A percentile compares a stretch with the other conserved stretches of the same genome.
phyloP scores from a whole-genome alignment of 2,888 invertebrate species.

The Anoncus sp. region DNA sequence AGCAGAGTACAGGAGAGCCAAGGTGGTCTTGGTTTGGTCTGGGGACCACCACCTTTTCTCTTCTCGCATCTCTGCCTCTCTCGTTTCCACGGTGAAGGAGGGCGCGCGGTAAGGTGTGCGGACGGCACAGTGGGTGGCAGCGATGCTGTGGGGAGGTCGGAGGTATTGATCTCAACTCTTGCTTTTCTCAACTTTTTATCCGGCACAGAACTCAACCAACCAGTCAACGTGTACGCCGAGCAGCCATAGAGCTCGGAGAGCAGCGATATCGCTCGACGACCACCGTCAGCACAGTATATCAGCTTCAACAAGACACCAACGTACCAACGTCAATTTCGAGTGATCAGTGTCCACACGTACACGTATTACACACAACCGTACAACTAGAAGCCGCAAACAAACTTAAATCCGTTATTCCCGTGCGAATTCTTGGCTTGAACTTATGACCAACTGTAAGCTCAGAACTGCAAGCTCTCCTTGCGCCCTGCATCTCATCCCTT shows the following conservation, averaged over 20 bases:
- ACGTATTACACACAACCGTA: constrained; percentile 65
- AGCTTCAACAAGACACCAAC: constrained; percentile 52
- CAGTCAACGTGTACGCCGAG: constrained; percentile 72
- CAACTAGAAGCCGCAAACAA: constrained; percentile 73
- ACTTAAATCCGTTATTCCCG: constrained; percentile 81
- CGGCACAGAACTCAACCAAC: constrained; percentile 75
- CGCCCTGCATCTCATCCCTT: constrained; percentile 33
- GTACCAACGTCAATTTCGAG: constrained; percentile 66
- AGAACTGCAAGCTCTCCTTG: constrained; percentile 20
- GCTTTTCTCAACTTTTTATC: constrained; percentile 83
- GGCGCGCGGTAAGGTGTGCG: constrained; percentile 61
- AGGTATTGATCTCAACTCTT: constrained; percentile 83
- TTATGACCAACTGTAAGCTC: constrained; percentile 77
- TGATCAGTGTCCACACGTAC: constrained; percentile 68
- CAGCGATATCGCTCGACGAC: constrained; percentile 67
- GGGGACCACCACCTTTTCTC: constrained; percentile 71
- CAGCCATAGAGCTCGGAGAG: constrained; percentile 53
- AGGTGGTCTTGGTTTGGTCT: constrained; percentile 66
- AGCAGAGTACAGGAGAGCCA: constrained; percentile 31
- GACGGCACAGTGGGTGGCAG: constrained; percentile 60
- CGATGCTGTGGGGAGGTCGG: constrained; percentile 75
- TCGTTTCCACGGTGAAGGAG: constrained; percentile 68
- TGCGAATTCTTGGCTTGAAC: constrained; percentile 80
- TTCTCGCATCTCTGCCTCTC: constrained; percentile 63
- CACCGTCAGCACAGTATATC: constrained; percentile 32